These are phyloP conservation scores for Eristalinus sepulchralis DNA, from an alignment of 2,888 invertebrate species.

Conservation along the genomic window DNA sequence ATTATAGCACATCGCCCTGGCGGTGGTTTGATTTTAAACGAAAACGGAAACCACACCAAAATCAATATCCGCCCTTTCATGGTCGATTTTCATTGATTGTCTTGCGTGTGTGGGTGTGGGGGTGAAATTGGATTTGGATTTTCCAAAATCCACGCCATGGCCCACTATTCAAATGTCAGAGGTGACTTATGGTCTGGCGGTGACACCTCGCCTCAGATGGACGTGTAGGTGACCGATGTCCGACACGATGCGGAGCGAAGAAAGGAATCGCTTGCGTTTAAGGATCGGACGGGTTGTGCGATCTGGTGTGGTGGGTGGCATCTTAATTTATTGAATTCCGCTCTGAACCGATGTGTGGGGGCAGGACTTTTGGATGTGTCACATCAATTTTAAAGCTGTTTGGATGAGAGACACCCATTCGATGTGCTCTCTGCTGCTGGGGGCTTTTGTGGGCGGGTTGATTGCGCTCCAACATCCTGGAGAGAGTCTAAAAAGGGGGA, in stretches of 20 bases:
- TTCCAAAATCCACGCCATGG: conserved; percentile 26
- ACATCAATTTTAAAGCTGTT: conserved; percentile 27
- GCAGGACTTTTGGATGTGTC: neutral
- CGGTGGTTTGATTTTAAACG: neutral
- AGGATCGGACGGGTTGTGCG: neutral
- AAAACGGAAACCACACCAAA: conserved; percentile 42
- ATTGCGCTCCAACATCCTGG: no score
- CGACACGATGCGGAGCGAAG: conserved; percentile 16
- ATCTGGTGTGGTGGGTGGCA: neutral
- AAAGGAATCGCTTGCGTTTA: conserved; percentile 12
- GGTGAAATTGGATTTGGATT: conserved; percentile 51
- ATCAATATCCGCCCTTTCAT: conserved; percentile 58
- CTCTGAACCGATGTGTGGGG: neutral
- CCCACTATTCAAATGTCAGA: conserved; percentile 17
- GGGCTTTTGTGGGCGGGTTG: no score
- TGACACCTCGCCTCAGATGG: conserved; percentile 38
- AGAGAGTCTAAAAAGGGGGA: no score
- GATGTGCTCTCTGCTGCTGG: no score
- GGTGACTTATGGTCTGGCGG: conserved; percentile 15
- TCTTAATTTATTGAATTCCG: conserved; percentile 50
- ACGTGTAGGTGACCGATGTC: conserved; percentile 29
- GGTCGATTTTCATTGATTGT: conserved; percentile 56
- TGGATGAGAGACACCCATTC: neutral
- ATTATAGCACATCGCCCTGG: neutral
- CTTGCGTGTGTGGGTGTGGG: neutral